These are phyloP conservation scores for Phytoseiulus persimilis DNA, from an alignment of 2,888 invertebrate genomes.

Conservation along the genomic window DNA sequence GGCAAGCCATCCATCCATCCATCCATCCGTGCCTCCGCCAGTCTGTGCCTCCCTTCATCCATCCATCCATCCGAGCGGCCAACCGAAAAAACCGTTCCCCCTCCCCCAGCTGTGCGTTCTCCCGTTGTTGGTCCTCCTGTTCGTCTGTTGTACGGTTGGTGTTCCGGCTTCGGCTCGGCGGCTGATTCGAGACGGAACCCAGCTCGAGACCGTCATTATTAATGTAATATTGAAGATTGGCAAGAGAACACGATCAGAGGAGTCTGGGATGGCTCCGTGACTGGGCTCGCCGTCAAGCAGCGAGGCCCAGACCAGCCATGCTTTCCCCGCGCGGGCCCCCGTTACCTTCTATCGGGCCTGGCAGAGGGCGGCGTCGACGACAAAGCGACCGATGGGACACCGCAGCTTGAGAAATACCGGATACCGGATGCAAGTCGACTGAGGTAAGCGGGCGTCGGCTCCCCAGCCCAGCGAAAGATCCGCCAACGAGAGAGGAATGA, in stretches of 20 bases:
- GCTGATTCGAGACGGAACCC: neutral
- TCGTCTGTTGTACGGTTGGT: neutral
- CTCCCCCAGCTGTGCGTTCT: neutral
- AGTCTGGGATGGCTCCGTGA: neutral
- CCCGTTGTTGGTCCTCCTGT: neutral
- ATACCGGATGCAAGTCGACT: no score
- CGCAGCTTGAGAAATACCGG: no score
- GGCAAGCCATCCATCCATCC: neutral
- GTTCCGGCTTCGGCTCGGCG: neutral
- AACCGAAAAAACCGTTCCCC: neutral
- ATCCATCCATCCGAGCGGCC: neutral
- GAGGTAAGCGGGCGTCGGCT: no score
- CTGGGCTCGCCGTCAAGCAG: neutral
- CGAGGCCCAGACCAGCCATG: neutral
- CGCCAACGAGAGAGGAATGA: conserved; percentile 10
- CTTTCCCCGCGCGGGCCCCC: neutral
- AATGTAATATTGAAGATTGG: conserved; percentile 26
- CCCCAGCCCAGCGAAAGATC: neutral
- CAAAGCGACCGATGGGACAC: no score
- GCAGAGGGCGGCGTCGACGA: no score
- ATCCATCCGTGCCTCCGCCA: neutral
- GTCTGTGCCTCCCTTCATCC: neutral
- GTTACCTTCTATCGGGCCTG: no score
- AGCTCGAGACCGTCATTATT: neutral
- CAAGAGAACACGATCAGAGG: neutral